These are phyloP conservation scores for Myotis lucifugus DNA, from an alignment of 2,113 vertebrate genomes.

Conservation along the genomic window DNA sequence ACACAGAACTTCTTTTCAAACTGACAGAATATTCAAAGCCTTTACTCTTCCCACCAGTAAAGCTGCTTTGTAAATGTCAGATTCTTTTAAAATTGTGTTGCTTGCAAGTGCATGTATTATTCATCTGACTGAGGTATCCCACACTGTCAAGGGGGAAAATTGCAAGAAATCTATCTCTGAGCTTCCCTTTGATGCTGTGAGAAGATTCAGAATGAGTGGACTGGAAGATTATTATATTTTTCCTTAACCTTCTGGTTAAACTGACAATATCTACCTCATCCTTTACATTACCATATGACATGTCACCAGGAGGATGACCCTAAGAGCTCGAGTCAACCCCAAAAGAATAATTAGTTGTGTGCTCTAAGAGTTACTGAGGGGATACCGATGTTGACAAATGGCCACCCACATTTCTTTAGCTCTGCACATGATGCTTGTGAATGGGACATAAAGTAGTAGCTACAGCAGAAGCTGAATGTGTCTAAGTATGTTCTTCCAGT, in stretches of 20 bases:
- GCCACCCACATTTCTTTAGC: background rate
- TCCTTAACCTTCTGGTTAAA: constrained; percentile 68
- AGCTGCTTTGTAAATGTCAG: constrained; percentile 76
- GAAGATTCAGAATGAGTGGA: constrained; percentile 75
- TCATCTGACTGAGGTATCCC: constrained; percentile 67
- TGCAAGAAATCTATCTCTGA: constrained; percentile 48
- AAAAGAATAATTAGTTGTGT: constrained; percentile 33
- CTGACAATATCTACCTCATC: constrained; percentile 53
- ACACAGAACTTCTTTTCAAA: constrained; percentile 57
- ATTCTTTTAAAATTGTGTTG: constrained; percentile 66
- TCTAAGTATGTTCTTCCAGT: background rate
- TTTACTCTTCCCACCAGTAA: constrained; percentile 60
- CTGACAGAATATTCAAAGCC: constrained; percentile 63
- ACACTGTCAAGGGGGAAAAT: constrained; percentile 50
- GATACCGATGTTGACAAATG: constrained; percentile 19
- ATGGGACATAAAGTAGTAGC: background rate
- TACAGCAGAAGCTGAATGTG: background rate
- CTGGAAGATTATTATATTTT: constrained; percentile 69
- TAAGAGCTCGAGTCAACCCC: constrained; percentile 32
- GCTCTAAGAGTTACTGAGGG: constrained; percentile 15
- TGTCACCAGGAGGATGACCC: background rate
- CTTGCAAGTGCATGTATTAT: constrained; percentile 65
- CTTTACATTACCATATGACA: constrained; percentile 55
- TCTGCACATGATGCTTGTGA: constrained; percentile 14
- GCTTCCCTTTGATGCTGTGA: constrained; percentile 51